Base-by-base conservation (phyloP, 2,797 vertebrate species). In the Euphonia xanthogaster region DNA sequence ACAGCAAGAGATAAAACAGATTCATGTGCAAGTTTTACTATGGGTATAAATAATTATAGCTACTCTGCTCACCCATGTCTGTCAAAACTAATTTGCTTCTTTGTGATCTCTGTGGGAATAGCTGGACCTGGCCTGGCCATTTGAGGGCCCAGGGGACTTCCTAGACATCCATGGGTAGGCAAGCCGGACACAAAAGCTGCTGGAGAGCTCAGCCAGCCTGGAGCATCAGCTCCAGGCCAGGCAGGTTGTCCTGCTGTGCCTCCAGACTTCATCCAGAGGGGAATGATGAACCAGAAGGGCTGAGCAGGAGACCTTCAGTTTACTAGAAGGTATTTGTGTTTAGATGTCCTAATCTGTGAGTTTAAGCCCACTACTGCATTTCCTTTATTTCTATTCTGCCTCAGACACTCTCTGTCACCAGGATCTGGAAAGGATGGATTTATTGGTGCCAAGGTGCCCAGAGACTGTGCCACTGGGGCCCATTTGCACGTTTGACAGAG, bases 301-400 rank as follows among this genome's bases (percentile, higher is more conserved):
- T 33, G 30, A 54, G 47, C 53, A 27, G 40, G 28, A 54, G 6
- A 58, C 8, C 6, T 27, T n/a, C 31, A 23, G 5, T 7, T 62
- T 35, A 7, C 14, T 7, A 30, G 27, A 48, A 80, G 27, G 7
- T 53, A 18, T 9, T 55, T 63, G 39, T 33, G 20, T 53, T 76
- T 40, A 35, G 12, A 12, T 23, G 13, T 18, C 25, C 11, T 23
- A 14, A 19, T n/a, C 28, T 12, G 17, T 35, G 48, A 63, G 27
- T 2, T 31, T 37, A 82, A 87, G 53, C 12, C 17, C 44, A 39
- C 5, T 0, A 0, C 3, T 60, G 33, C 0, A 1, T 19, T 40
- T 24, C 27, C 30, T 55, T 28, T 53, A 16, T 4, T 82, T 60
- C 71, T 70, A 1, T 28, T 60, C 37, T 27, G 42, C 42, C 45